Percentiles rank a stretch among this genome's conserved stretches.
Conservation (phyloP, 1,140 invertebrate genomes). For the Trypoxylus dichotomus region DNA sequence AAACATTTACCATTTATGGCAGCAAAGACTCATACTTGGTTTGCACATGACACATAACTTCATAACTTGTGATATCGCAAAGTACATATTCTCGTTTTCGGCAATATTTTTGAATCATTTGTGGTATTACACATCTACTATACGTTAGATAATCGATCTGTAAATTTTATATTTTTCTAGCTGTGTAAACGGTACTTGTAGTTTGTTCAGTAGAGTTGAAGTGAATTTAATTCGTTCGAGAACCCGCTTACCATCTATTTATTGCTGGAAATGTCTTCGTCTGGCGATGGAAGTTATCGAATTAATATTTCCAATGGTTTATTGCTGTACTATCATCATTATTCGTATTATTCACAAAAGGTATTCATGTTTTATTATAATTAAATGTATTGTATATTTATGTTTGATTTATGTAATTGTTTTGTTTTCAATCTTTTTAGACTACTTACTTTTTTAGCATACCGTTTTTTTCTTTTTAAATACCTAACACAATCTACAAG, state of each 20-base stretch:
- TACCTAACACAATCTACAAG: too few relatives aligned
- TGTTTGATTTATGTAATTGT: slow-evolving; percentile 25
- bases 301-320: slow-evolving; percentile 51
- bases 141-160: not conserved
- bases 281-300: slow-evolving; percentile 12
- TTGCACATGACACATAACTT: too few relatives aligned
- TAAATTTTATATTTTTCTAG: not conserved
- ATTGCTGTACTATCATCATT: slow-evolving; percentile 68
- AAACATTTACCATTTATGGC: too few relatives aligned
- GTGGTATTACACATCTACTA: slow-evolving; percentile 22
- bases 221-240: not conserved
- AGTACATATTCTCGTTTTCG: not conserved
- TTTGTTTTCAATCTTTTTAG: too few relatives aligned
- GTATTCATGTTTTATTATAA: slow-evolving; percentile 52
- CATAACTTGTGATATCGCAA: not conserved
- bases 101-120: not conserved
- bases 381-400: not conserved
- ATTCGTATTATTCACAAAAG: slow-evolving; percentile 77
- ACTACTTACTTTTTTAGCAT: too few relatives aligned
- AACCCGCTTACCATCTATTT: not conserved
- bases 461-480: too few relatives aligned
- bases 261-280: not conserved
- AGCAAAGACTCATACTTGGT: too few relatives aligned
- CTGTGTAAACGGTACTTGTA: slow-evolving; percentile 4
- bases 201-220: not conserved